Percentiles rank a stretch among this genome's conserved stretches.
Evolutionary conservation across 2,797 vertebrate species (phyloP).

Genomic region (Molothrus ater): DNA sequence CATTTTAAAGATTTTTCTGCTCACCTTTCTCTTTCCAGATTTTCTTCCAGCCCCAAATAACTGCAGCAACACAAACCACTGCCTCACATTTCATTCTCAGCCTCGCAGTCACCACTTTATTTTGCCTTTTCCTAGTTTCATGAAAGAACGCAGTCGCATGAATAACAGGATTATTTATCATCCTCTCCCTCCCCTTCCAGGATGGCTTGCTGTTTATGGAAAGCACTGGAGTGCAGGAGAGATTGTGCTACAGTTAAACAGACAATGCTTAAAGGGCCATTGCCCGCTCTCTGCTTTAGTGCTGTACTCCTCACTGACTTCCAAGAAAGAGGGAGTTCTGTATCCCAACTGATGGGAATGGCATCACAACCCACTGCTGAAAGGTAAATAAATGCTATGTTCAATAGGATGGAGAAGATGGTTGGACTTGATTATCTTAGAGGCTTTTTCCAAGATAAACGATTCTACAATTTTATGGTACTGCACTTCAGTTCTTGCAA

Average conservation of each 20-base stretch:
- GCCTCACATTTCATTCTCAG: neutral
- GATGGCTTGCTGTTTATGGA: conserved; percentile 72
- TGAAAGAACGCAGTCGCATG: conserved; percentile 58
- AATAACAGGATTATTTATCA: conserved; percentile 73
- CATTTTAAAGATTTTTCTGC: neutral
- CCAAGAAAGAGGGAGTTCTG: neutral
- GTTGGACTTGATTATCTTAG: neutral
- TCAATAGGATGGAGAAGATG: neutral
- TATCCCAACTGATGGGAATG: neutral
- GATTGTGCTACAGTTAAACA: conserved; percentile 56
- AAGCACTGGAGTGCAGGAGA: conserved; percentile 57
- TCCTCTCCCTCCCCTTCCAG: conserved; percentile 63
- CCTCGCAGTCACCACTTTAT: conserved; percentile 28
- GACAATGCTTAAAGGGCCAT: conserved; percentile 64
- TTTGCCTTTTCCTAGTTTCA: conserved; percentile 60
- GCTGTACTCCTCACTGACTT: neutral
- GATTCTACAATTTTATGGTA: neutral
- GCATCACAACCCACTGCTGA: neutral
- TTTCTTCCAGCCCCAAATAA: neutral
- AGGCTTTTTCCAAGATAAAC: neutral
- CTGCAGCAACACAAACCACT: neutral
- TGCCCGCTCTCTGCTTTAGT: neutral
- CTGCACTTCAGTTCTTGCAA: neutral
- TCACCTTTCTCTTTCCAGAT: conserved; percentile 24
- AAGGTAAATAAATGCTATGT: neutral